Conservation (phyloP, 1,140 invertebrate species). For the Cydia pomonella region DNA sequence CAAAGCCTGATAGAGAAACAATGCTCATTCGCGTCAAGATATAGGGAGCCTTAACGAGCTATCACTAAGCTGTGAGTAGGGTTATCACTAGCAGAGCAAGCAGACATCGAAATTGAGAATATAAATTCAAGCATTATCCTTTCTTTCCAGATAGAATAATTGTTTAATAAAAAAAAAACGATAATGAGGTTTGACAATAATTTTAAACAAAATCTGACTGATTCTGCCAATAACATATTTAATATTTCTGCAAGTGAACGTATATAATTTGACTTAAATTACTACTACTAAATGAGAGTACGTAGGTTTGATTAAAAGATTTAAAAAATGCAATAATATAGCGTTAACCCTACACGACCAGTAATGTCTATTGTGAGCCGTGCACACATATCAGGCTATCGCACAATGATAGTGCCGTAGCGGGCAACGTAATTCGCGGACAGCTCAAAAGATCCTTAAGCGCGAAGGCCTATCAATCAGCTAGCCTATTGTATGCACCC, state of each 20-base stretch:
- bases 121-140: not conserved
- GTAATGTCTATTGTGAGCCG: conserved; percentile 55
- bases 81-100: not conserved
- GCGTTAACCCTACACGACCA: conserved; percentile 35
- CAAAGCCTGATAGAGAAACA: conserved; percentile 26
- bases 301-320: no score
- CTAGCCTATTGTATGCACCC: conserved; percentile 28
- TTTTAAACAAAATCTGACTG: no score
- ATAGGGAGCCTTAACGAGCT: conserved; percentile 13
- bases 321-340: not conserved
- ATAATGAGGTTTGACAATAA: no score
- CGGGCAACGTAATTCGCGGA: conserved; percentile 39
- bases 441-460: conserved; percentile 51
- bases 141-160: not conserved
- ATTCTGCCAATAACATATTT: no score
- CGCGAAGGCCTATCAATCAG: conserved; percentile 54
- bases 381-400: conserved; percentile 55
- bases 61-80: conserved; percentile 8
- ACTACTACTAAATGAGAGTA: no score
- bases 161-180: not conserved
- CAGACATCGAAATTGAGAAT: no score
- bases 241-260: no score
- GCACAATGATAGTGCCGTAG: conserved; percentile 36
- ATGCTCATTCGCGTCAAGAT: conserved; percentile 29
- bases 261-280: no score